phyloP scores from a whole-genome alignment of 2,888 invertebrate genomes.

The Mechanitis mazaeus region DNA sequence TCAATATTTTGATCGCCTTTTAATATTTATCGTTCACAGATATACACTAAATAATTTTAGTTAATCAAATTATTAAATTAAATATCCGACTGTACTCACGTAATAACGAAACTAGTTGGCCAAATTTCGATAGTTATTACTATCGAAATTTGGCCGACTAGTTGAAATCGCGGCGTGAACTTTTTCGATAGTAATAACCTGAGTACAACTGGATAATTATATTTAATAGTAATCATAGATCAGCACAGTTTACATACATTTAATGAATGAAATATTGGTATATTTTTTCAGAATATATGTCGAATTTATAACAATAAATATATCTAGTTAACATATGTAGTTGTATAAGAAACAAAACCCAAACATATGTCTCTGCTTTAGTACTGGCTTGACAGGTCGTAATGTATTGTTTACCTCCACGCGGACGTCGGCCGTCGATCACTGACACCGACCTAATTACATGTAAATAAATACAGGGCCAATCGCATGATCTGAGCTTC shows the following conservation, averaged over 20 bases:
- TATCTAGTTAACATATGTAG: slow-evolving; percentile 1
- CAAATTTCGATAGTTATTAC: too few relatives aligned
- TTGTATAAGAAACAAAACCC: slow-evolving; percentile 1
- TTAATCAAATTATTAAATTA: too few relatives aligned
- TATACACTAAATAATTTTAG: background rate
- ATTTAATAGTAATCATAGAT: too few relatives aligned
- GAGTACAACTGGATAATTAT: too few relatives aligned
- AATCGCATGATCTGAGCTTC: slow-evolving; percentile 39
- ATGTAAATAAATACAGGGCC: slow-evolving; percentile 67
- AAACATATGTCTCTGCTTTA: slow-evolving; percentile 26
- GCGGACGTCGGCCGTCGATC: slow-evolving; percentile 62
- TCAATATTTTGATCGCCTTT: too few relatives aligned
- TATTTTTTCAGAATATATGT: background rate
- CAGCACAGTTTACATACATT: too few relatives aligned
- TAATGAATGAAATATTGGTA: background rate
- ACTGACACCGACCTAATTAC: slow-evolving; percentile 68
- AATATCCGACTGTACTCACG: too few relatives aligned
- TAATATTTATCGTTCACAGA: background rate
- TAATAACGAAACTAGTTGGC: too few relatives aligned
- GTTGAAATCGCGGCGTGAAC: too few relatives aligned
- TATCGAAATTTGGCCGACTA: too few relatives aligned
- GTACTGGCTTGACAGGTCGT: slow-evolving; percentile 51
- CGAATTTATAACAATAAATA: background rate
- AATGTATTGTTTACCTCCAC: slow-evolving; percentile 67
- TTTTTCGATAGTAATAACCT: too few relatives aligned